Evolutionary conservation across 2,113 vertebrate species (phyloP), one percentile per base, ranked within the genome.

Genomic region (Neolamprologus variostigma): DNA sequence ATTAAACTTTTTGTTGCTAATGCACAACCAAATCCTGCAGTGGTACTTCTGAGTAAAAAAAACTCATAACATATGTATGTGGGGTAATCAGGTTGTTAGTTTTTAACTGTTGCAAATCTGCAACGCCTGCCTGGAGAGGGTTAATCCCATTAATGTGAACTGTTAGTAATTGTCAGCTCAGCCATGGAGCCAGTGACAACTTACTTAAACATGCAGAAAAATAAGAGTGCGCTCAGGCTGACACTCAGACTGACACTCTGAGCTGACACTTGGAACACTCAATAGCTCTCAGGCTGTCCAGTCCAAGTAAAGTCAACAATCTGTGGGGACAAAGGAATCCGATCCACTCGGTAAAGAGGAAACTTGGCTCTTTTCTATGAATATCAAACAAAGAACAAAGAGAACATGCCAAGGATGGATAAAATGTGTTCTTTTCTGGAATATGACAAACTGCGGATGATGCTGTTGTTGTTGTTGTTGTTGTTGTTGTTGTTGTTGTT

Each of bases 401-500:
- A 63, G 21, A 31, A 23, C 8, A 78, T 66, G 57, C 57, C 66
- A 51, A 23, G 31, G 78, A 80, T 11, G 47, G 26, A 71, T 71
- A 17, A n/a, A 11, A 14, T 26, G 4, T 84, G 23, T 7, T 26
- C 16, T 17, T 85, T 79, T 80, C 19, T 5, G 37, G 14, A 54
- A 21, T 40, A 23, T 21, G 14, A 82, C 21, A 31, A 35, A 9
- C n/a, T 5, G 23, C 3, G 21, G 26, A 17, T 31, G 40, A 54
- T 71, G 82, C 1, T 21, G 88, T 83, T 86, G 84, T 17, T 21
- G 88, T 83, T 85, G 83, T 16, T 57, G 76, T 2, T n/a, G n/a
- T n/a, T 37, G 90, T 83, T 21, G 88, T 83, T 86, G 84, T 17
- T 21, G 88, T 83, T 37, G 90, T 83, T 87, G 80, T 84, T 73